Conservation (phyloP, 1,140 invertebrate genomes). For the Heliconius eleuchia region DNA sequence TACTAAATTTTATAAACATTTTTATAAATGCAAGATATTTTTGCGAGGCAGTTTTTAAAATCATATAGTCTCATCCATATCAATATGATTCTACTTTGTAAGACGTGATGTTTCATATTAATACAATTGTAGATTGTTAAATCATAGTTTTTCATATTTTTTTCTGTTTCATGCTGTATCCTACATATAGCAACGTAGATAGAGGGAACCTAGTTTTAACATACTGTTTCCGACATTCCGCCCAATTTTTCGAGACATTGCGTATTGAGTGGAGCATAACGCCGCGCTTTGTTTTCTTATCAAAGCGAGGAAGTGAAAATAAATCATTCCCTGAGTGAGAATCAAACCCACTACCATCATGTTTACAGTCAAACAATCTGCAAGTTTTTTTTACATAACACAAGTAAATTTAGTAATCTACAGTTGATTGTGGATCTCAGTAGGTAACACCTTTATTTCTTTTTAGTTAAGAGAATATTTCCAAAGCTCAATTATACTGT, state of each 20-base stretch:
- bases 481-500: slow-evolving; percentile 72
- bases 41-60: slow-evolving; percentile 41
- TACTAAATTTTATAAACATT: slow-evolving; percentile 67
- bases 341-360: too few species aligned
- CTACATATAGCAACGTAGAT: too few species aligned
- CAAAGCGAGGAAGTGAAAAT: too few species aligned
- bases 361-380: too few species aligned
- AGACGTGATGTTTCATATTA: not conserved
- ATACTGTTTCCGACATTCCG: too few species aligned
- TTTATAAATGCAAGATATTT: slow-evolving; percentile 41
- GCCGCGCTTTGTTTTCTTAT: too few species aligned
- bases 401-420: slow-evolving; percentile 71
- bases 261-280: too few species aligned
- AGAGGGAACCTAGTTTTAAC: too few species aligned
- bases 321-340: too few species aligned
- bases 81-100: slow-evolving; percentile 13
- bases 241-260: too few species aligned
- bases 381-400: not conserved
- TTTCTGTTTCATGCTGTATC: too few species aligned
- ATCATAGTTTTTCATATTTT: not conserved
- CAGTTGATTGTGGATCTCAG: slow-evolving; percentile 79
- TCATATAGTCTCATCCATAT: slow-evolving; percentile 31
- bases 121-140: not conserved
- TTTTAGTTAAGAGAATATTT: slow-evolving; percentile 58
- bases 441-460: slow-evolving; percentile 61